These are phyloP conservation scores for Phyllopteryx taeniolatus DNA, from an alignment of 2,113 vertebrate species.

Conservation along the genomic window DNA sequence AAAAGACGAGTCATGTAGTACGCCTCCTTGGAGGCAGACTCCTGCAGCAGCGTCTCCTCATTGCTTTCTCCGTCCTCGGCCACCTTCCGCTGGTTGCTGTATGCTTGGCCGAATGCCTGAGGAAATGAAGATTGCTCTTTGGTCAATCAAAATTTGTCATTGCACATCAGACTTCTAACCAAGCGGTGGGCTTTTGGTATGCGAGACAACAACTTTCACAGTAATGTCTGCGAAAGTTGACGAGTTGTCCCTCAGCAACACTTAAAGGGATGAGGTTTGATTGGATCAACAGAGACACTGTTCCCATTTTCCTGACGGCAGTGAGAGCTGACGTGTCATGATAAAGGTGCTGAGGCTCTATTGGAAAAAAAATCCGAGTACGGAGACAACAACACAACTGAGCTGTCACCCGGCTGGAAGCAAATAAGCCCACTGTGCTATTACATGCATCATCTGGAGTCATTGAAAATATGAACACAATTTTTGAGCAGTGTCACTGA, in stretches of 20 bases:
- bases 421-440: not conserved
- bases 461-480: not conserved
- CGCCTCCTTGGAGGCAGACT: conserved; percentile 93
- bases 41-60: conserved; percentile 92
- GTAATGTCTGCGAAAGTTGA: conserved; percentile 12
- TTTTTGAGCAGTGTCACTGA: not conserved
- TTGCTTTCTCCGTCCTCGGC: conserved; percentile 94
- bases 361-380: conserved; percentile 47
- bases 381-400: conserved; percentile 48
- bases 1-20: conserved; percentile 87
- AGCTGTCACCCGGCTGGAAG: not conserved
- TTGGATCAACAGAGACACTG: conserved; percentile 71
- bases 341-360: conserved; percentile 53
- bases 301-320: conserved; percentile 70
- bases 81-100: conserved; percentile 93
- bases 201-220: conserved; percentile 12
- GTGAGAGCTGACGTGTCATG: conserved; percentile 55
- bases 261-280: conserved; percentile 68
- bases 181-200: not conserved
- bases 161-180: conserved; percentile 4
- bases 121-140: not conserved
- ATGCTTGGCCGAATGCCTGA: conserved; percentile 97
- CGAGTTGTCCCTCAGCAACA: conserved; percentile 38
- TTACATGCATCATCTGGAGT: not conserved
- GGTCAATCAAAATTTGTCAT: conserved; percentile 18